Base-by-base conservation (phyloP, 2,888 invertebrate species). In the Malthinus seriepunctatus region DNA sequence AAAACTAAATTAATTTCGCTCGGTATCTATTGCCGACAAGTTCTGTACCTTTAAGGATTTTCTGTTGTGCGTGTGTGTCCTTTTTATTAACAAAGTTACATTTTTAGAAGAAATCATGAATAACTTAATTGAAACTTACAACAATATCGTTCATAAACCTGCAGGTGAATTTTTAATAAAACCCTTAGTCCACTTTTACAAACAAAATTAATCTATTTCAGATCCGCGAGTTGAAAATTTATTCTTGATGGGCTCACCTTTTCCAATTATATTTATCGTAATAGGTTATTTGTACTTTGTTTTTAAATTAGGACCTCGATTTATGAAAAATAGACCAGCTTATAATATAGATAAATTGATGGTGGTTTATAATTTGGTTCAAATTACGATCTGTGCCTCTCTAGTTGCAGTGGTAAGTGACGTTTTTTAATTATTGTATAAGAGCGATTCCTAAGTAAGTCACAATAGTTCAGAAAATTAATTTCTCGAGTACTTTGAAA, bases 251-350 rank as follows among this genome's bases (percentile, higher is more conserved):
- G 76, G 79, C 1, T 76, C 68, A 77, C 83, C 63, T 51, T 81
- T 67, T 79, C 83, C 53, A 71, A 80, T 64, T 9, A 78, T 70
- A n/a, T 33, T 76, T 1, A 80, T 86, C 51, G 69, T 83, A 73
- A 77, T 78, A 53, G 47, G 80, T 11, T 87, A 86, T 72, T 79
- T 84, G 60, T 81, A 82, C 46, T 82, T 85, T 64, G 82, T 85
- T 9, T 80, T 80, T 7, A 76, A 81, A 39, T 80, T 84, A 76
- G 88, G 89, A 0, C 89, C 88, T 0, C 79, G 80, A 23, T 77
- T 84, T 48, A 90, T 90, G 89, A 81, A 81, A 59, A 80, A 86
- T 65, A 78, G 87, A 5, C 79, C 81, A 46, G 84, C 89, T 0
- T 84, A 83, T 69, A 80, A 87, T 12, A 73, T 89, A 15, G 83